Base-by-base conservation (phyloP, 2,888 invertebrate species). In the Sesamia inferens region DNA sequence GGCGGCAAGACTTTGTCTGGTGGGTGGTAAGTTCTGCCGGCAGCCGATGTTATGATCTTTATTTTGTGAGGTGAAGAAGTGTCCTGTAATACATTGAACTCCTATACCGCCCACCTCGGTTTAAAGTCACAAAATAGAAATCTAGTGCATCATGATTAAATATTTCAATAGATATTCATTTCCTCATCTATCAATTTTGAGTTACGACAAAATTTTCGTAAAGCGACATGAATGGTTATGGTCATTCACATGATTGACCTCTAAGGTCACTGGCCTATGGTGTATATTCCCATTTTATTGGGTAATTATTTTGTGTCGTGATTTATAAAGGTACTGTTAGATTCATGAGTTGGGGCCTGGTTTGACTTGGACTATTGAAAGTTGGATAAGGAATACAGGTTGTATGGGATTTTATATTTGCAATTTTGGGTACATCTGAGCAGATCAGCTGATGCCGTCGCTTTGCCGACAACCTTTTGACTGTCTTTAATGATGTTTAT, bases 221-320 rank as follows among this genome's bases (percentile, higher is more conserved):
- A 78, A 65, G 47, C 58, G 61, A 79, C 83, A 65, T 82, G 79
- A 79, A 84, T 69, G 70, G 47, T 68, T 58, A 65, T 71, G 64
- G 81, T 58, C 71, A 68, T 54, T 67, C 78, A 62, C 69, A 74
- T 72, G 77, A 81, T 77, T 82, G 85, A 83, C 82, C 85, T 54
- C 39, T 51, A 71, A 71, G 81, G 80, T 87, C 85, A 71, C 22
- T 82, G 82, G 86, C 81, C 87, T 47, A 62, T 61, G 61, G 76
- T 80, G 77, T 84, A 85, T 88, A 84, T 83, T 85, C 85, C 48
- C 80, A 81, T 87, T 92, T 92, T 91, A 92, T 90, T 88, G 82
- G 86, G 87, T 89, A 85, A 88, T 92, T 88, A 86, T 87, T 88
- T 86, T 87, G 88, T 88, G 86, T 70, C 83, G 88, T 92, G 91